Base-by-base conservation (phyloP, 2,888 invertebrate species). In the Lysandra bellargus region DNA sequence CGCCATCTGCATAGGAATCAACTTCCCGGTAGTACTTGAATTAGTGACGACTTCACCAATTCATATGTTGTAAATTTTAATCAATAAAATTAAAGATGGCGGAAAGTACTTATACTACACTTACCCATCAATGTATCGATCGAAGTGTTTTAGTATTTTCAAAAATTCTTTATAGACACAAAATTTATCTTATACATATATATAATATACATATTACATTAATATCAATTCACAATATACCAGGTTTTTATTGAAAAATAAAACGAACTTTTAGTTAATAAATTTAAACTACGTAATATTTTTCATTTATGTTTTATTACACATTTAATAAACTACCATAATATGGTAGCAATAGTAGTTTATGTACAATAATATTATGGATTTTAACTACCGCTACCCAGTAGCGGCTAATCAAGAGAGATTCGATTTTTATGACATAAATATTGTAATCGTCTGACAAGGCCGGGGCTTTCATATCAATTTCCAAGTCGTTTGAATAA, bases 401-500 rank as follows among this genome's bases (percentile, higher is more conserved):
- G 74, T 74, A 74, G 74, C 44, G 74, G 17, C 44, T 74, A 40
- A 74, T 74, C 74, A 74, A 74, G 74, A 40, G 44, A 74, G 74
- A 44, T 74, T 74, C 12, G 74, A 44, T 74, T 74, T 74, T 74
- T 74, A 74, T 74, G 23, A n/a, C 74, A 44, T 44, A 74, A 44
- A 44, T 74, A 74, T 74, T 74, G n/a, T 74, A 74, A 74, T 74
- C 40, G 30, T 23, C n/a, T 23, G n/a, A 44, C 40, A 44, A 74
- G 40, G 23, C 44, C 30, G 64, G 9, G 64, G 12, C 69, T 69
- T 69, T 69, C 69, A 17, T 57, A 76, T 76, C 76, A 76, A 76
- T 76, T 57, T 76, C 30, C 23, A 57, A 49, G 30, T 57, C 76
- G 76, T 76, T 76, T 76, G 33, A 76, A 57, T 79, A 74, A 79